Percentiles rank a stretch among this genome's conserved stretches.
phyloP scores from a whole-genome alignment of 1,140 invertebrate genomes.

The Pachyrhynchus sulphureomaculatus region DNA sequence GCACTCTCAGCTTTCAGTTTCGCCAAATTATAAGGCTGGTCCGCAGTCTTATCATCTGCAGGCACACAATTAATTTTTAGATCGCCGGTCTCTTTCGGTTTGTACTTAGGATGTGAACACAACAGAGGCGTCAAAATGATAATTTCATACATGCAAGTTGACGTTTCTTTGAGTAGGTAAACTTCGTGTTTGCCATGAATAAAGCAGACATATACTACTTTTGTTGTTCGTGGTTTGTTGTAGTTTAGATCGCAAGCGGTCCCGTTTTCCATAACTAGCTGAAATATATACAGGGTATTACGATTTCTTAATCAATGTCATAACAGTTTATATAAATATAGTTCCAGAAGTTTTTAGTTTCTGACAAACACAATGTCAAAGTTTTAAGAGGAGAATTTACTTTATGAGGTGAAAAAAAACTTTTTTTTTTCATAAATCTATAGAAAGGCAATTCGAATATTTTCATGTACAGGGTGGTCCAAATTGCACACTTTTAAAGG shows the following conservation, averaged over 20 bases:
- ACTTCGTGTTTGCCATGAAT: slow-evolving; percentile 84
- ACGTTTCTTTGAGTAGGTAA: slow-evolving; percentile 89
- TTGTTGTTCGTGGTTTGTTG: slow-evolving; percentile 76
- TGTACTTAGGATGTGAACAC: slow-evolving; percentile 88
- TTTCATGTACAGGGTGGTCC: too few relatives aligned
- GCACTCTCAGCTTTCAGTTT: slow-evolving; percentile 72
- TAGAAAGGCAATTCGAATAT: too few relatives aligned
- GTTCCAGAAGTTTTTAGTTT: too few relatives aligned
- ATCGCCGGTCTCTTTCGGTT: slow-evolving; percentile 78
- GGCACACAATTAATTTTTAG: slow-evolving; percentile 79
- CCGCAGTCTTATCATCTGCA: slow-evolving; percentile 64
- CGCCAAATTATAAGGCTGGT: slow-evolving; percentile 74
- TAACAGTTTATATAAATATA: too few relatives aligned
- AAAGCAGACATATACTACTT: slow-evolving; percentile 84
- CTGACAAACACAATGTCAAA: too few relatives aligned
- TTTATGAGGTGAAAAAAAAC: too few relatives aligned
- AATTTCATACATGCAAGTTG: slow-evolving; percentile 92
- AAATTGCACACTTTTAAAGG: too few relatives aligned
- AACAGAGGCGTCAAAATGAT: slow-evolving; percentile 82
- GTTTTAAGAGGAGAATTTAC: too few relatives aligned
- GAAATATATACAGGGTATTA: too few relatives aligned
- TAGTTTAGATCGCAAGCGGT: slow-evolving; percentile 89
- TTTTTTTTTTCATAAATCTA: too few relatives aligned
- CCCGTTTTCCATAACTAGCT: slow-evolving; percentile 72
- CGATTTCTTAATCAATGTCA: too few relatives aligned